Base-by-base conservation (phyloP, 1,140 invertebrate species). In the Pseudomyrmex flavicornis region DNA sequence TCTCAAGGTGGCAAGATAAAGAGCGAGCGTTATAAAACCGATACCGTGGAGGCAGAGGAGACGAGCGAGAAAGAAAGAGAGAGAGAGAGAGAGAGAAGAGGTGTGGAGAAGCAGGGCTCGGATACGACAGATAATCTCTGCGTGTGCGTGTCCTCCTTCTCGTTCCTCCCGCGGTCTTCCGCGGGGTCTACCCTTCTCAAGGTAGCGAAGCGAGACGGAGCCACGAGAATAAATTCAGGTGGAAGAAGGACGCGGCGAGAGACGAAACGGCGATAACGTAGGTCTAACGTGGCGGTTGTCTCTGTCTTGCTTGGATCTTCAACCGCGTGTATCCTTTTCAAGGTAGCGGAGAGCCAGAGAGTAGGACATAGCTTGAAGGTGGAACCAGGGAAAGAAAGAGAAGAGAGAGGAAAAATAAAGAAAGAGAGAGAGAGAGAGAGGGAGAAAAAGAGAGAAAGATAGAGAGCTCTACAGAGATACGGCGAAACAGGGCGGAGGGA, bases 291-390 rank as follows among this genome's bases (percentile, higher is more conserved):
- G 0, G 50, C 83, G 17, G 52, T 10, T 59, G 82, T 82, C 84
- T 84, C 80, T 74, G 85, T 86, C 62, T 74, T 56, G 62, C 75
- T 82, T 76, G 26, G 52, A 72, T 50, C 70, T 84, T 61, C 61
- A 65, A 48, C 62, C 75, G 70, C 74, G 83, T 59, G 83, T 91
- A 91, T 90, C 90, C 88, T 92, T 92, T 85, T 90, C 85, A 91
- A 91, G 91, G 91, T 91, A 88, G 87, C 88, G 85, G 22, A 26
- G 26, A 76, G 84, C 88, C 76, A 88, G 89, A 88, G 89, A 87
- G 58, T 82, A 84, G 69, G 66, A 88, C 68, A 58, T 35, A 62
- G 70, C 52, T 26, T 12, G 10, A 46, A 59, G 62, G 26, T 61
- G 44, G 17, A 10, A 20, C 52, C 58, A 58, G 17, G 20, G 22